A percentile compares a stretch with the other conserved stretches of the same genome.
phyloP scores from a whole-genome alignment of 2,797 vertebrate genomes.

The Bryconaethiops microstoma region DNA sequence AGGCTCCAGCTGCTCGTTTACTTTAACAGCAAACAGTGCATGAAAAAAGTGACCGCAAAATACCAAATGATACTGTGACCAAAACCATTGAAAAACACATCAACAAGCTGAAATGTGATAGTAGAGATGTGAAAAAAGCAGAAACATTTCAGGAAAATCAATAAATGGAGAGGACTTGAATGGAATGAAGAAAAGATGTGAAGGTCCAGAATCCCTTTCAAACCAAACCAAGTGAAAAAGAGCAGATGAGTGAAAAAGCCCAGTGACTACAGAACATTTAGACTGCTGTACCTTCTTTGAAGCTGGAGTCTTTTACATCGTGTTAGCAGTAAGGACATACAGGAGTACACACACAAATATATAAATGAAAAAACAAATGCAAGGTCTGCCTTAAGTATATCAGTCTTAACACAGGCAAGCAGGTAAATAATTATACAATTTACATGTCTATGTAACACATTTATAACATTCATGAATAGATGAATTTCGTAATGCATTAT shows the following conservation, averaged over 20 bases:
- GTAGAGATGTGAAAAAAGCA: neutral
- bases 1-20: neutral
- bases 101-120: neutral
- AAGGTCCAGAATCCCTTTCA: neutral
- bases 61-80: neutral
- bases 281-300: constrained; percentile 48
- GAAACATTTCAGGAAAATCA: neutral
- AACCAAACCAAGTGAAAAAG: neutral
- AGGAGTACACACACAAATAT: constrained; percentile 23
- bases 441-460: too few species aligned
- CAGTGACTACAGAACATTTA: neutral
- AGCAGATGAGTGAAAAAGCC: neutral
- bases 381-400: neutral
- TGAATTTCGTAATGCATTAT: too few species aligned
- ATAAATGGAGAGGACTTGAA: neutral
- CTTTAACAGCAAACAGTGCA: neutral
- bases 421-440: too few species aligned
- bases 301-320: constrained; percentile 42
- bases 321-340: constrained; percentile 26
- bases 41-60: neutral
- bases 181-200: neutral
- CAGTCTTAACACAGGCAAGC: too few species aligned
- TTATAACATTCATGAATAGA: too few species aligned
- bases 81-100: neutral
- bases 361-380: neutral